Evolutionary conservation across 2,797 vertebrate species (phyloP).

Genomic region (Siniperca scherzeri): DNA sequence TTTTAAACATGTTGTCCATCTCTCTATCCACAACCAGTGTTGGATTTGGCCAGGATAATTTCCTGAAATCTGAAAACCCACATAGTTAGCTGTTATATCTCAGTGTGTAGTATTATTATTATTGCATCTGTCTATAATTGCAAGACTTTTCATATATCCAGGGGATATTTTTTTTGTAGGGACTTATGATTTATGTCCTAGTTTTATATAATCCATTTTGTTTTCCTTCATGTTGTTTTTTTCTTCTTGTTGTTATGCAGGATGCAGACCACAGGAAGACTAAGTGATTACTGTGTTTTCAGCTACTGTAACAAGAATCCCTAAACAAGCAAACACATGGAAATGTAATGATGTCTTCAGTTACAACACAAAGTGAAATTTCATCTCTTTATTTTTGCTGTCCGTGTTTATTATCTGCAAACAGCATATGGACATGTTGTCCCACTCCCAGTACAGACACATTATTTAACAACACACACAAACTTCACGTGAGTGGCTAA

Average conservation of each 20-base stretch:
- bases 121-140: background rate
- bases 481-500: background rate
- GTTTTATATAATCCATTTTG: background rate
- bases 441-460: background rate
- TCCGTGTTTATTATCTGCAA: background rate
- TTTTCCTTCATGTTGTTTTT: slow-evolving; percentile 3
- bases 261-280: background rate
- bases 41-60: background rate
- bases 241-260: background rate
- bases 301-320: slow-evolving; percentile 5
- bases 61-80: background rate
- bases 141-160: background rate
- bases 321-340: background rate
- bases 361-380: background rate
- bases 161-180: background rate
- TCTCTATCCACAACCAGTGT: background rate
- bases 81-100: background rate
- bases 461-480: background rate
- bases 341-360: slow-evolving; percentile 26
- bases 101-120: background rate
- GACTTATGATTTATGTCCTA: slow-evolving; percentile 5
- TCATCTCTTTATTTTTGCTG: background rate
- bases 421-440: background rate
- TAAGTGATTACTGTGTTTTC: slow-evolving; percentile 11
- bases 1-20: slow-evolving; percentile 4